Conservation (phyloP, 2,113 vertebrate species). For the Apteryx owenii region DNA sequence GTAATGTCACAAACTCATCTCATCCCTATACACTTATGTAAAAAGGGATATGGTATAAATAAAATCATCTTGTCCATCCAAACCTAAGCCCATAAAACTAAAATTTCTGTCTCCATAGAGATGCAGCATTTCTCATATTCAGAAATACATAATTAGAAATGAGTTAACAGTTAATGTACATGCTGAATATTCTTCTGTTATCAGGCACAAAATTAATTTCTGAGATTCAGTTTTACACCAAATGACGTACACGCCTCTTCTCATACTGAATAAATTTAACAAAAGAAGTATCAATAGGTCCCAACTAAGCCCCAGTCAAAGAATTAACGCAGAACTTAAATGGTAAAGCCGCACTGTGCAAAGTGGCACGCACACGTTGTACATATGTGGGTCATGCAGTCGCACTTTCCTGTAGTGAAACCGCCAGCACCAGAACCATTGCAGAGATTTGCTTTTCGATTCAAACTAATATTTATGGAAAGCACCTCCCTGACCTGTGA, state of each 20-base stretch:
- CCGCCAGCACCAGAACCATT: background rate
- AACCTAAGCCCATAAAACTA: background rate
- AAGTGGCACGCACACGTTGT: rapidly evolving
- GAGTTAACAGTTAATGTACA: background rate
- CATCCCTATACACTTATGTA: background rate
- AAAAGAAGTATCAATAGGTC: background rate
- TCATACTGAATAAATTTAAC: rapidly evolving
- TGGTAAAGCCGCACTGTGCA: background rate
- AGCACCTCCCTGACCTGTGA: background rate
- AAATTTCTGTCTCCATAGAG: background rate
- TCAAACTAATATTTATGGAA: background rate
- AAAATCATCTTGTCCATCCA: background rate
- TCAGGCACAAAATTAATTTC: background rate
- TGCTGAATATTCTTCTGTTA: background rate
- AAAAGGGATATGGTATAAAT: background rate
- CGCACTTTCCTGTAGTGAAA: background rate
- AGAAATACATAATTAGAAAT: background rate
- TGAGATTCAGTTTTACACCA: background rate
- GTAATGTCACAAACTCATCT: background rate
- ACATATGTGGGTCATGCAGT: background rate
- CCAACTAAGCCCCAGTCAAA: background rate
- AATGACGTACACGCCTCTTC: rapidly evolving
- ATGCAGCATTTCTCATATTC: background rate
- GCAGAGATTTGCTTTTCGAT: background rate
- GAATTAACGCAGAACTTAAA: background rate